These are phyloP conservation scores for Ennomos erosarius DNA, from an alignment of 2,888 invertebrate species.

Conservation along the genomic window DNA sequence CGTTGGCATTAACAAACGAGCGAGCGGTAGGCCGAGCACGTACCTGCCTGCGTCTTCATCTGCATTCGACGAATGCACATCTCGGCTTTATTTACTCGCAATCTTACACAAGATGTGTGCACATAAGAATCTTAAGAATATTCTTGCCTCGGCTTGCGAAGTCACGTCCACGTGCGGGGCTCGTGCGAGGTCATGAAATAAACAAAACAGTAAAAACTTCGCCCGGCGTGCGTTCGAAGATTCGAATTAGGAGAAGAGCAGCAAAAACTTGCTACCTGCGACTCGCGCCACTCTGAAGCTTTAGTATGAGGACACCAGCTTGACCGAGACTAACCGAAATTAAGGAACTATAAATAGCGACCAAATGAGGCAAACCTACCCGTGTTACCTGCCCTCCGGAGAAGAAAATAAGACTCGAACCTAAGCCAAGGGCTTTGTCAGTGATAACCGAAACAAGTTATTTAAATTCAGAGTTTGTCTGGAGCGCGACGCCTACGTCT, in stretches of 20 bases:
- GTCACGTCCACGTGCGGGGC: constrained; percentile 63
- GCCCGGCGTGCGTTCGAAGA: constrained; percentile 32
- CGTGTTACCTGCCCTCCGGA: constrained; percentile 42
- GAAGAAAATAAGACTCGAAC: constrained; percentile 62
- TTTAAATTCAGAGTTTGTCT: constrained; percentile 73
- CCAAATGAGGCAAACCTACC: constrained; percentile 19
- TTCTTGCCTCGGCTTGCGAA: constrained; percentile 30
- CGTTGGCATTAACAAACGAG: constrained; percentile 51
- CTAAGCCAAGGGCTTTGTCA: constrained; percentile 69
- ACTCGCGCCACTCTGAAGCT: constrained; percentile 60
- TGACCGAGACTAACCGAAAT: constrained; percentile 55
- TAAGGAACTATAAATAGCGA: constrained; percentile 31
- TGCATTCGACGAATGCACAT: constrained; percentile 47
- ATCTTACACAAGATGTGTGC: constrained; percentile 41
- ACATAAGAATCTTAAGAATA: constrained; percentile 30
- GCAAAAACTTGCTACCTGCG: constrained; percentile 81
- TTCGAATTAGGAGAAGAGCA: constrained; percentile 68
- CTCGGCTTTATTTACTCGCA: constrained; percentile 46
- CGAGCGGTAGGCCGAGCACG: constrained; percentile 55
- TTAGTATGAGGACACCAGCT: constrained; percentile 58
- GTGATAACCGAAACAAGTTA: constrained; percentile 79
- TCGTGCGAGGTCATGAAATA: constrained; percentile 63
- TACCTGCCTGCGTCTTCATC: constrained; percentile 54
- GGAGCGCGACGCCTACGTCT: constrained; percentile 62
- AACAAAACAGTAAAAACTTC: constrained; percentile 60